Evolutionary conservation across 1,140 invertebrate genomes (phyloP), one percentile per base, ranked within the genome.

Genomic region (Ooceraea biroi): DNA sequence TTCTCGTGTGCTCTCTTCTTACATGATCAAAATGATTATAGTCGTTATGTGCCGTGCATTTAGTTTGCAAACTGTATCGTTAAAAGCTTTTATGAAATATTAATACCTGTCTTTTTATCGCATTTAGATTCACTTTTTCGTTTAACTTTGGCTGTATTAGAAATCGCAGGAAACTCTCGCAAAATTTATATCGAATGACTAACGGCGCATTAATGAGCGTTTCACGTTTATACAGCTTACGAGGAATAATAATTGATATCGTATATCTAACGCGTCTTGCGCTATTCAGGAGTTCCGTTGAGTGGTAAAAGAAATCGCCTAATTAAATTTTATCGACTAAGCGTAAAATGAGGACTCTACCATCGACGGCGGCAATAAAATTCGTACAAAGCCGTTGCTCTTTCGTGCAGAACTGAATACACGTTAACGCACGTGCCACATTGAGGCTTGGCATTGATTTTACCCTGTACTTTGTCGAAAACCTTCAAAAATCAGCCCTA

Each of bases 251-350:
- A 80, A 80, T 80, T 71, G 65, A 77, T 80, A 80, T 80, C 76
- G 50, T 80, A 80, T 58, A 80, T 80, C 76, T 80, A 69, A 57
- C 76, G 50, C 76, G 25, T 50, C 30, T 66, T 36, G 36, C 36
- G 48, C 48, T 66, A 66, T 66, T 83, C 50, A 58, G 10, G 76
- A 52, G 63, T 77, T 83, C 61, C 44, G 36, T 52, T 63, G 48
- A 48, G 14, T 36, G 60, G 60, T 36, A 41, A 30, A 77, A 83
- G 60, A 63, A 77, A 83, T 66, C 73, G 71, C 14, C 73, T 66
- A 83, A 83, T 83, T 83, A 83, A 77, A 83, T 83, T 83, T 76
- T 65, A 77, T 83, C 82, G 82, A 83, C 82, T 77, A 83, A 83
- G 71, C 82, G 82, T 83, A 83, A 83, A 83, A 83, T 76, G 72